phyloP scores from a whole-genome alignment of 2,888 invertebrate genomes.

The Lasioglossum vierecki region DNA sequence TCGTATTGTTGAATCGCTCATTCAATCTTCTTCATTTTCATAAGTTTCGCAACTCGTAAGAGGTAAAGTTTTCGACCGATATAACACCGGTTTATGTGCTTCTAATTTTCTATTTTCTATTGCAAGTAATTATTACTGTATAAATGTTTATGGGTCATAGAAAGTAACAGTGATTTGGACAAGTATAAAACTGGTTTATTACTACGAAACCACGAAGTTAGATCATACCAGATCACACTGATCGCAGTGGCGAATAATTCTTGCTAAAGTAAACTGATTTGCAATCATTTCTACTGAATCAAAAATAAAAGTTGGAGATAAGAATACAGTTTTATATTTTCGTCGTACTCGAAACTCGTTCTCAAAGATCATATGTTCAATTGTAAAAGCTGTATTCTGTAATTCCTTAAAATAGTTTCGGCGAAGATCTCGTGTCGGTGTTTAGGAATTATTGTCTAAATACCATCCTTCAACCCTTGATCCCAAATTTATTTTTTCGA shows the following conservation, averaged over 20 bases:
- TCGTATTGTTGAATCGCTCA: not conserved
- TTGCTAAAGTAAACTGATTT: not conserved
- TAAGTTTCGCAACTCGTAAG: not conserved
- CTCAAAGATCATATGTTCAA: not conserved
- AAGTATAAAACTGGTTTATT: constrained; percentile 12
- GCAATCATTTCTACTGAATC: not conserved
- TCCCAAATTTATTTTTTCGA: not conserved
- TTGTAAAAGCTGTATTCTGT: not conserved
- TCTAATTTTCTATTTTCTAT: not conserved
- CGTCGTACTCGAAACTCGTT: not conserved
- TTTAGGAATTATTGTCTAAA: not conserved
- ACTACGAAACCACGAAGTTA: not conserved
- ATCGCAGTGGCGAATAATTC: not conserved
- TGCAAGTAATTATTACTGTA: not conserved
- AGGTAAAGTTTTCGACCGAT: not conserved
- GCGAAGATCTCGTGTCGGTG: not conserved
- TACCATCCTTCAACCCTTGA: not conserved
- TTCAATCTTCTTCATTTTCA: not conserved
- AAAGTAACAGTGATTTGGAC: constrained; percentile 11
- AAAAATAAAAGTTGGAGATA: not conserved
- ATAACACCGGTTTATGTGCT: not conserved
- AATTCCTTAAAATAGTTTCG: not conserved
- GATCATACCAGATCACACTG: too few species aligned
- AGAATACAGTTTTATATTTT: not conserved
- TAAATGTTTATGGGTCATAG: not conserved